A percentile compares a stretch with the other conserved stretches of the same genome.
These are phyloP conservation scores for Nasonia giraulti DNA, from an alignment of 1,140 invertebrate species.

Conservation along the genomic window DNA sequence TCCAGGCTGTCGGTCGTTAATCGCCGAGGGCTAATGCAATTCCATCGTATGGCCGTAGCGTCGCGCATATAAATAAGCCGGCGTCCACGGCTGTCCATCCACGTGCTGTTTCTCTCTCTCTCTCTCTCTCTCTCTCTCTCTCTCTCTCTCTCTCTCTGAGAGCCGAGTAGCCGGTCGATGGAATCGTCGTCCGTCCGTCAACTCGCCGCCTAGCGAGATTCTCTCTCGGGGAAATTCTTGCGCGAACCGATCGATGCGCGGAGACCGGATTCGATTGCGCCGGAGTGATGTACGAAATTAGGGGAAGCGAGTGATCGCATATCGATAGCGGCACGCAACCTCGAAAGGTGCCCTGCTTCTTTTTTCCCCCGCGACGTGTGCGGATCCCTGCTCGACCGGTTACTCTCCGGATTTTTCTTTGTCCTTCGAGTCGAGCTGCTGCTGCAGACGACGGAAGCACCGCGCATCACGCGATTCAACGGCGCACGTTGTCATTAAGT, in stretches of 20 bases:
- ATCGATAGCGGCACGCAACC: conserved; percentile 24
- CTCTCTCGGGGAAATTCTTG: background rate
- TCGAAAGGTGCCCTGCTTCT: background rate
- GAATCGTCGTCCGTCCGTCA: conserved; percentile 11
- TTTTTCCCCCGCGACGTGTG: background rate
- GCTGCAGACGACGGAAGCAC: background rate
- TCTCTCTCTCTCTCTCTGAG: background rate
- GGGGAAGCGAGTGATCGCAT: background rate
- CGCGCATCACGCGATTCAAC: conserved; percentile 5
- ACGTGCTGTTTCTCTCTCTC: conserved; percentile 3
- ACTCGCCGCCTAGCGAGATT: background rate
- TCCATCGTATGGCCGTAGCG: background rate
- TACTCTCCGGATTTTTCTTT: conserved; percentile 27
- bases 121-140: background rate
- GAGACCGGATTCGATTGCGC: too few relatives aligned
- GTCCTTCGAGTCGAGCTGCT: background rate
- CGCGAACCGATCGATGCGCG: background rate
- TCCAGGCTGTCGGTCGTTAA: conserved; percentile 15
- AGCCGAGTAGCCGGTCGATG: background rate
- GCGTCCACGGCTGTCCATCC: conserved; percentile 8
- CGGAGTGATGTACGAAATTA: too few relatives aligned
- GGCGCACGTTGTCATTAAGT: background rate
- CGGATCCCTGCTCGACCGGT: background rate
- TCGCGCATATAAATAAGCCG: conserved; percentile 31
- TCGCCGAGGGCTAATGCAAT: conserved; percentile 24